Percentiles rank a stretch among this genome's conserved stretches.
Evolutionary conservation across 1,140 invertebrate genomes (phyloP).

Genomic region (Cydia fagiglandana): DNA sequence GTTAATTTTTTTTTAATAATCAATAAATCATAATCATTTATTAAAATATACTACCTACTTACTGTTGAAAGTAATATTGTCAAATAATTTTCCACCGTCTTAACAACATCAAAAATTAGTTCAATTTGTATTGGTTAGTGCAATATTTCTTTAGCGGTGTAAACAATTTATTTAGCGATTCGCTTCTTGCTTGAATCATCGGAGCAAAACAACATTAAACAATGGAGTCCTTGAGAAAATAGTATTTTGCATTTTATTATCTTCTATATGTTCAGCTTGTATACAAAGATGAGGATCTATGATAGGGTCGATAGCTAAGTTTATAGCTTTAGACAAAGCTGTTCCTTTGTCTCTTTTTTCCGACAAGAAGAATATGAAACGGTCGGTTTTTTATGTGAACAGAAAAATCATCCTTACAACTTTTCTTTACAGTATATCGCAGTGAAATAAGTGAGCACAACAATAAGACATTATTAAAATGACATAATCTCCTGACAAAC

Average conservation of each 20-base stretch:
- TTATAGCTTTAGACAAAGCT: neutral
- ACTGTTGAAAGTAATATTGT: neutral
- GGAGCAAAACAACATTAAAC: constrained; percentile 1
- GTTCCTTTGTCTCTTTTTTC: too few species aligned
- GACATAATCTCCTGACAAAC: neutral
- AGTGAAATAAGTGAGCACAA: neutral
- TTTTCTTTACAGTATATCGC: too few species aligned
- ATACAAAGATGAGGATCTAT: neutral
- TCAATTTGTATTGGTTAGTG: constrained; percentile 12
- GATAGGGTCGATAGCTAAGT: neutral
- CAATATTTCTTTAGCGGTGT: neutral
- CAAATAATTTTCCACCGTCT: neutral
- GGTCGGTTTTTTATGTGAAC: too few species aligned
- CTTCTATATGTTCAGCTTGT: neutral
- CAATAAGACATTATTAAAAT: neutral
- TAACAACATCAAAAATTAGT: constrained; percentile 8
- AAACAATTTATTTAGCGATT: constrained; percentile 26
- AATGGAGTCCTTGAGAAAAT: constrained; percentile 13
- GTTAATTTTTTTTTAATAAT: too few species aligned
- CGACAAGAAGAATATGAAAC: neutral
- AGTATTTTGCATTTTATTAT: constrained; percentile 5
- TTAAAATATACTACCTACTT: neutral
- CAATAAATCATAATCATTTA: too few species aligned
- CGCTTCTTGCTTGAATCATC: constrained; percentile 1
- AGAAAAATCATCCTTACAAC: too few species aligned